These are phyloP conservation scores for Mugil cephalus DNA, from an alignment of 2,113 vertebrate species.

Conservation along the genomic window DNA sequence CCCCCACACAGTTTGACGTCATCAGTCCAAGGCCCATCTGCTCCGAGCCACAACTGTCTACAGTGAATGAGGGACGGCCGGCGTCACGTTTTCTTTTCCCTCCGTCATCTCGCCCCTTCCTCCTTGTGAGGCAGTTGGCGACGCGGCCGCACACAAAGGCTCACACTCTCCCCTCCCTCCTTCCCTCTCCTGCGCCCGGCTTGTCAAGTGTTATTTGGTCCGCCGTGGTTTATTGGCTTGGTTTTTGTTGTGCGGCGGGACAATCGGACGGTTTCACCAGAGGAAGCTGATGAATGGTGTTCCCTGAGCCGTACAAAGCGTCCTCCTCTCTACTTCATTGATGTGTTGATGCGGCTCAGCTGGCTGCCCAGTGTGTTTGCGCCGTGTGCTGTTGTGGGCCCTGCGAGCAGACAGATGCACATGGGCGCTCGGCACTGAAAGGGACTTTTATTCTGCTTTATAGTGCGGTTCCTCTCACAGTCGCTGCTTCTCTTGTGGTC, in stretches of 20 bases:
- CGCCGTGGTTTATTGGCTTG: constrained; percentile 69
- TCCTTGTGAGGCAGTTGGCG: constrained; percentile 24
- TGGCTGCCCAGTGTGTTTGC: constrained; percentile 57
- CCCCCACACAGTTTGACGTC: constrained; percentile 7
- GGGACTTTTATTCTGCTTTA: constrained; percentile 54
- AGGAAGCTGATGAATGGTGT: constrained; percentile 68
- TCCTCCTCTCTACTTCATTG: constrained; percentile 70
- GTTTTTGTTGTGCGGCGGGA: constrained; percentile 58
- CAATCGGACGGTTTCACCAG: constrained; percentile 59
- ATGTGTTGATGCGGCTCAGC: constrained; percentile 72
- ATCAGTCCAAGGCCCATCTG: constrained; percentile 45
- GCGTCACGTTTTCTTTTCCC: constrained; percentile 30
- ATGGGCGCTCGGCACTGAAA: constrained; percentile 53
- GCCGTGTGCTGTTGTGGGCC: constrained; percentile 56
- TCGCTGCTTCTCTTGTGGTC: constrained; percentile 19
- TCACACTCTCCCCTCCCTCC: neutral
- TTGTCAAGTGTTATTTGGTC: constrained; percentile 66
- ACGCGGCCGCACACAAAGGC: constrained; percentile 16
- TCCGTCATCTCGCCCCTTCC: neutral
- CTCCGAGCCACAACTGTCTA: constrained; percentile 28
- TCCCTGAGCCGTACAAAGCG: constrained; percentile 62
- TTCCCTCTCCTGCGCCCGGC: constrained; percentile 18
- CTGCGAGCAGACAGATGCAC: constrained; percentile 63
- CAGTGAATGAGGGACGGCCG: constrained; percentile 26
- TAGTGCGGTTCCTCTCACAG: constrained; percentile 20